Evolutionary conservation across 2,888 invertebrate species (phyloP).

Genomic region (Caenorhabditis panamensis): DNA sequence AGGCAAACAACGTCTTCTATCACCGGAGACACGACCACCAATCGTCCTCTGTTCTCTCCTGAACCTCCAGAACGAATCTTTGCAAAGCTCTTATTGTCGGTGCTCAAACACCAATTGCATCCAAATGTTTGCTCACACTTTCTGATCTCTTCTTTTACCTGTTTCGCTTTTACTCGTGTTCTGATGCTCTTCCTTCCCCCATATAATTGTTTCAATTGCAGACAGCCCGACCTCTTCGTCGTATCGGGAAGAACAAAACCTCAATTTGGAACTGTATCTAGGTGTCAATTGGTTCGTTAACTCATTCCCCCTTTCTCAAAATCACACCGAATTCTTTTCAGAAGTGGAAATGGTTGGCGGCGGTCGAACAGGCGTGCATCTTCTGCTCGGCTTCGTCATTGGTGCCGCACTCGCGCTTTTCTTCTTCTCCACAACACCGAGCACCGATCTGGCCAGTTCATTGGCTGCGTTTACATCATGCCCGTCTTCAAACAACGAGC

Average conservation of each 20-base stretch:
- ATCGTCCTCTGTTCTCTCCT: neutral
- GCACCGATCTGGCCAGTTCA: slow-evolving; percentile 43
- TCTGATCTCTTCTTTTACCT: slow-evolving; percentile 41
- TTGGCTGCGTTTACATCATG: slow-evolving; percentile 59
- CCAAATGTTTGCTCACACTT: slow-evolving; percentile 38
- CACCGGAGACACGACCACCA: neutral
- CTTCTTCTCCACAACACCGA: slow-evolving; percentile 52
- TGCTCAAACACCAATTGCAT: slow-evolving; percentile 43
- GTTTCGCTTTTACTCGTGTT: neutral
- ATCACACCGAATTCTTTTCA: neutral
- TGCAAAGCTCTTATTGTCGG: neutral
- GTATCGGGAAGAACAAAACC: neutral
- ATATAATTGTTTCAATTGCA: slow-evolving; percentile 16
- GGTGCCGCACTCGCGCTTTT: slow-evolving; percentile 63
- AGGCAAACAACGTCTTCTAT: slow-evolving; percentile 52
- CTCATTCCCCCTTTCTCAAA: neutral
- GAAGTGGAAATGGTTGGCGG: slow-evolving; percentile 67
- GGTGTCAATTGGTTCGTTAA: slow-evolving; percentile 9
- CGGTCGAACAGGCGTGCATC: slow-evolving; percentile 71
- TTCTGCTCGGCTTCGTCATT: slow-evolving; percentile 68
- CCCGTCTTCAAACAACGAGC: slow-evolving; percentile 19
- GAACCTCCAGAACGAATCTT: slow-evolving; percentile 11
- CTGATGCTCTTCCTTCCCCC: neutral
- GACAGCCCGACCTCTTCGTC: neutral
- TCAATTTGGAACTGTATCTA: slow-evolving; percentile 29